These are phyloP conservation scores for Drosophila nannoptera DNA, from an alignment of 1,140 invertebrate species.

Conservation along the genomic window DNA sequence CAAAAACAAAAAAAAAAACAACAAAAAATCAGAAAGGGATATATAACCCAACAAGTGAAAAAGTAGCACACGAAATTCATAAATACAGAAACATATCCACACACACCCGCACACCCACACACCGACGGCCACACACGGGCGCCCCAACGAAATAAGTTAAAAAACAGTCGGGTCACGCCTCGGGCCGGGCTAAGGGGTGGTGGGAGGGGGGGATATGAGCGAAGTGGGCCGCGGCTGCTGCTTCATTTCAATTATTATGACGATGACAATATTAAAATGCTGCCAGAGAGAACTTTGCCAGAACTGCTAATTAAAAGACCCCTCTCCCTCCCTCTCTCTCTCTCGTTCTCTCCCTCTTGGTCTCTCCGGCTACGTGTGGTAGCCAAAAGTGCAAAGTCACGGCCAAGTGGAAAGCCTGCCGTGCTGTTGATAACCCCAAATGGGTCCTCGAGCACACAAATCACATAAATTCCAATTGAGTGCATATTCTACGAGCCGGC, in stretches of 20 bases:
- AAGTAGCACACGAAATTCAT: slow-evolving; percentile 62
- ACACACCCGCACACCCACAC: slow-evolving; percentile 3
- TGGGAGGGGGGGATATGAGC: slow-evolving; percentile 29
- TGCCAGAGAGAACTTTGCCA: slow-evolving; percentile 49
- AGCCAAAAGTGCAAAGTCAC: slow-evolving; percentile 73
- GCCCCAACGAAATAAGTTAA: slow-evolving; percentile 1
- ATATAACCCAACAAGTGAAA: slow-evolving; percentile 52
- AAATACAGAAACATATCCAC: slow-evolving; percentile 43
- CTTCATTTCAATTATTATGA: slow-evolving; percentile 72
- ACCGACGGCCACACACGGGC: not conserved
- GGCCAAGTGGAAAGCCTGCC: slow-evolving; percentile 49
- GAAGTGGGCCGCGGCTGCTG: slow-evolving; percentile 15
- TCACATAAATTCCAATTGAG: slow-evolving; percentile 79
- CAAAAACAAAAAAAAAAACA: slow-evolving; percentile 22
- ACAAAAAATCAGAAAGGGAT: not conserved
- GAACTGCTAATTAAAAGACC: slow-evolving; percentile 67
- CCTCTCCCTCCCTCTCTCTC: slow-evolving; percentile 15
- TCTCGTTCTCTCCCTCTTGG: not conserved
- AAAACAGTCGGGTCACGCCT: slow-evolving; percentile 50
- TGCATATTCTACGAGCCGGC: slow-evolving; percentile 69
- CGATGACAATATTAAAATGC: slow-evolving; percentile 72
- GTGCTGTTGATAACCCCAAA: slow-evolving; percentile 75
- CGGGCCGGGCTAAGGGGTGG: slow-evolving; percentile 30
- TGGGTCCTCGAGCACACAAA: slow-evolving; percentile 76
- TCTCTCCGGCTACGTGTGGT: slow-evolving; percentile 16